phyloP scores from a whole-genome alignment of 2,888 invertebrate genomes.

The Melieria picta region DNA sequence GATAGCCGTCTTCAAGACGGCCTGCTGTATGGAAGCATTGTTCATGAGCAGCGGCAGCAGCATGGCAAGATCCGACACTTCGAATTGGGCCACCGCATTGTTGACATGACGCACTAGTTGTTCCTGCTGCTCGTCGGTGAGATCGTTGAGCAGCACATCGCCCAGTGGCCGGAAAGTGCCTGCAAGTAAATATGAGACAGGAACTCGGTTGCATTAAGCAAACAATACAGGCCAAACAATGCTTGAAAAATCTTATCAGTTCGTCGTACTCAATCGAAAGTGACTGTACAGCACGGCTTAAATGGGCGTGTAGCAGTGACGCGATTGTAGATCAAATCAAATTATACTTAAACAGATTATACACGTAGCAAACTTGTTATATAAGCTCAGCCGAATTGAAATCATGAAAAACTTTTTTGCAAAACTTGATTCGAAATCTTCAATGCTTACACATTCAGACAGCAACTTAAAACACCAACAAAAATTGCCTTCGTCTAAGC shows the following conservation, averaged over 20 bases:
- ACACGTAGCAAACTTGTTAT: too few species aligned
- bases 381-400: too few species aligned
- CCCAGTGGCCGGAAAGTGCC: slow-evolving; percentile 60
- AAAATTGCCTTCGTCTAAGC: too few species aligned
- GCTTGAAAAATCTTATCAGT: not conserved
- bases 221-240: not conserved
- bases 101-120: slow-evolving; percentile 55
- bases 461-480: too few species aligned
- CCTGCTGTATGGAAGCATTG: slow-evolving; percentile 56
- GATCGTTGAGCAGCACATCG: slow-evolving; percentile 62
- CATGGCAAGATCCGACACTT: slow-evolving; percentile 57
- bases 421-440: too few species aligned
- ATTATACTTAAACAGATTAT: too few species aligned
- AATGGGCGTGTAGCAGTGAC: too few species aligned
- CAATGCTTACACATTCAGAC: too few species aligned
- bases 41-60: slow-evolving; percentile 57
- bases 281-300: too few species aligned
- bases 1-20: slow-evolving; percentile 56
- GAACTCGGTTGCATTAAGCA: not conserved
- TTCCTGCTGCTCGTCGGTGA: slow-evolving; percentile 57
- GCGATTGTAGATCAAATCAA: too few species aligned
- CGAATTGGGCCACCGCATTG: slow-evolving; percentile 56
- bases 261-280: not conserved
- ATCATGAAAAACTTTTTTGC: too few species aligned
- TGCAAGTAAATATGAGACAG: slow-evolving; percentile 37